A percentile compares a stretch with the other conserved stretches of the same genome.
These are phyloP conservation scores for Chrysoperla carnea DNA, from an alignment of 1,140 invertebrate genomes.

Conservation along the genomic window DNA sequence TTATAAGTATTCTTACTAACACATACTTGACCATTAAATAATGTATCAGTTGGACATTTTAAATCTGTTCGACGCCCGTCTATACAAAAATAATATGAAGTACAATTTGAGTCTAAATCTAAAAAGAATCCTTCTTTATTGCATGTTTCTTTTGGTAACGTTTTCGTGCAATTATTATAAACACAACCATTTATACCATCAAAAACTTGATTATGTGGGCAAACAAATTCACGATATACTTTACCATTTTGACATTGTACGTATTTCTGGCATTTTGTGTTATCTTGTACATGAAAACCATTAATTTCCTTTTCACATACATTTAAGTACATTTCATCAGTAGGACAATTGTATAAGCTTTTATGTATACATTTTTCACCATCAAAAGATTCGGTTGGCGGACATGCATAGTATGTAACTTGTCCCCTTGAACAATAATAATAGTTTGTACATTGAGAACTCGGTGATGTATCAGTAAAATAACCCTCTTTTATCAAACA, in stretches of 20 bases:
- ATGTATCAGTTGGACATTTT: not conserved
- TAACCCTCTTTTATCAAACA: not conserved
- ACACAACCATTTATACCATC: not conserved
- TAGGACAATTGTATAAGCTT: not conserved
- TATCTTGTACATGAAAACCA: not conserved
- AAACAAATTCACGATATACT: not conserved
- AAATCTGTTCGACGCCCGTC: not conserved
- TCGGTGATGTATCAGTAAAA: not conserved
- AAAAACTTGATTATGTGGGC: not conserved
- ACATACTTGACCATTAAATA: not conserved
- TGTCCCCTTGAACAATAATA: not conserved
- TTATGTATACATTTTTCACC: not conserved
- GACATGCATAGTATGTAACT: not conserved
- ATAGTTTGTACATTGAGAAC: not conserved
- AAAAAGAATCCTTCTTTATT: not conserved
- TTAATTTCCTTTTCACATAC: not conserved
- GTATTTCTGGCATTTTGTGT: not conserved
- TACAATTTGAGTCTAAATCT: not conserved
- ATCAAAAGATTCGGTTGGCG: not conserved
- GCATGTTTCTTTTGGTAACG: not conserved
- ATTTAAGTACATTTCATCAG: not conserved
- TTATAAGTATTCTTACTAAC: not conserved
- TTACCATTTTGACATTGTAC: not conserved
- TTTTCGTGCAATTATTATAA: not conserved
- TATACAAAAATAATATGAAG: not conserved